Conservation (phyloP, 2,888 invertebrate genomes). For the Calameuta filiformis region DNA sequence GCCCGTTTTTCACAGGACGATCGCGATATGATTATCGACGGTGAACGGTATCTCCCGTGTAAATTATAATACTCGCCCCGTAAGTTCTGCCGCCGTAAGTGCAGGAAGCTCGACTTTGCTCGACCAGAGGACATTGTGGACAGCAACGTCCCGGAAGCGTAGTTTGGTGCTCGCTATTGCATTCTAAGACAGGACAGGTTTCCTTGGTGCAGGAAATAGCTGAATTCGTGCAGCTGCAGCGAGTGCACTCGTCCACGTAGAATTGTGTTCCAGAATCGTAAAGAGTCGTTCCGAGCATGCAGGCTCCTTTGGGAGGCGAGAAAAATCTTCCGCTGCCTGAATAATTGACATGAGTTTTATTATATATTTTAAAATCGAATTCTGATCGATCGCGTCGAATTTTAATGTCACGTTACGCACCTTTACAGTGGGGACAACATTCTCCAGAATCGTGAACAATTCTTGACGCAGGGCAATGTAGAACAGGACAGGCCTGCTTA, state of each 20-base stretch:
- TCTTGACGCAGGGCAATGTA: conserved; percentile 80
- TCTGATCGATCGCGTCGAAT: background rate
- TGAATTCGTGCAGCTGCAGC: conserved; percentile 84
- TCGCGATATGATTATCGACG: background rate
- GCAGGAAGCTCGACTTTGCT: conserved; percentile 78
- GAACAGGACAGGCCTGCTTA: conserved; percentile 88
- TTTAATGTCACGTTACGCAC: conserved; percentile 40
- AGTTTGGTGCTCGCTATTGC: conserved; percentile 78
- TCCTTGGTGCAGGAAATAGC: conserved; percentile 83
- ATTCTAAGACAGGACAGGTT: conserved; percentile 92
- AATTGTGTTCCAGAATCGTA: conserved; percentile 75
- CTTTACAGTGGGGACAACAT: conserved; percentile 79
- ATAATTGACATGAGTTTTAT: background rate
- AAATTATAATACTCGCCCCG: conserved; percentile 70
- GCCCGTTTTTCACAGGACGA: background rate
- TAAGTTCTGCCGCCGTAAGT: conserved; percentile 74
- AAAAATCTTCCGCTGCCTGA: conserved; percentile 66
- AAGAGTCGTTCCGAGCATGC: conserved; percentile 78
- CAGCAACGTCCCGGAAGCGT: conserved; percentile 78
- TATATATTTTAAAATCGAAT: background rate
- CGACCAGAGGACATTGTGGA: conserved; percentile 79
- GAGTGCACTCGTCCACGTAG: conserved; percentile 82
- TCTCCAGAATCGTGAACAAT: conserved; percentile 80
- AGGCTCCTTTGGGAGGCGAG: conserved; percentile 69
- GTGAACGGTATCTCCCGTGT: background rate